Evolutionary conservation across 2,797 vertebrate species (phyloP).

Genomic region (Onychomys arenicola): DNA sequence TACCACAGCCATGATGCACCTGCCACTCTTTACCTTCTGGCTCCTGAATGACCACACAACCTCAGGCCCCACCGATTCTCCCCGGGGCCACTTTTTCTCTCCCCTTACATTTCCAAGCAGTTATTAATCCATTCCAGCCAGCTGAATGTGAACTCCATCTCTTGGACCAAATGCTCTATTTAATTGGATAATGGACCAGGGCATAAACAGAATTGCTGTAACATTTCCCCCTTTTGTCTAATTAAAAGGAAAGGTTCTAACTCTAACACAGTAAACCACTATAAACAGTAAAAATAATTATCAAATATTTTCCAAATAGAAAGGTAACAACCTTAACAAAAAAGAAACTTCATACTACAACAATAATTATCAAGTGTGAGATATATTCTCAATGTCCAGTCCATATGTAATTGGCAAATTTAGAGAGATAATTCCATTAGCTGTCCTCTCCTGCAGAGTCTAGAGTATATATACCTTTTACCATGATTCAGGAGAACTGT

Average conservation of each 20-base stretch:
- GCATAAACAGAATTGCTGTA: neutral
- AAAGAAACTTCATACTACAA: neutral
- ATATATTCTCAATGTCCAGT: neutral
- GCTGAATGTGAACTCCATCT: neutral
- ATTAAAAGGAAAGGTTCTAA: neutral
- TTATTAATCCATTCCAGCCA: neutral
- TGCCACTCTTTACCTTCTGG: too few species aligned
- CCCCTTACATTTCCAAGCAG: too few species aligned
- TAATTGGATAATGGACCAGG: neutral
- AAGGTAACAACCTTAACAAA: neutral
- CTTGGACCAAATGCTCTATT: neutral
- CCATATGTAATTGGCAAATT: neutral
- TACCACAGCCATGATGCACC: neutral
- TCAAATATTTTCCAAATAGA: neutral
- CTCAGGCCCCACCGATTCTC: too few species aligned
- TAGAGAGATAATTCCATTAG: neutral
- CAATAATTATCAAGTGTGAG: neutral
- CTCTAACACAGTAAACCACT: neutral
- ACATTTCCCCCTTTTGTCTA: neutral
- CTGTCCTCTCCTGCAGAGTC: neutral
- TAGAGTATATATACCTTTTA: neutral
- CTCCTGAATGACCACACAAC: too few species aligned
- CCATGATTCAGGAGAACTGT: neutral
- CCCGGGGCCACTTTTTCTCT: neutral
- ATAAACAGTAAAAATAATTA: neutral